phyloP scores from a whole-genome alignment of 2,113 vertebrate genomes.

The Oreamnos americanus region DNA sequence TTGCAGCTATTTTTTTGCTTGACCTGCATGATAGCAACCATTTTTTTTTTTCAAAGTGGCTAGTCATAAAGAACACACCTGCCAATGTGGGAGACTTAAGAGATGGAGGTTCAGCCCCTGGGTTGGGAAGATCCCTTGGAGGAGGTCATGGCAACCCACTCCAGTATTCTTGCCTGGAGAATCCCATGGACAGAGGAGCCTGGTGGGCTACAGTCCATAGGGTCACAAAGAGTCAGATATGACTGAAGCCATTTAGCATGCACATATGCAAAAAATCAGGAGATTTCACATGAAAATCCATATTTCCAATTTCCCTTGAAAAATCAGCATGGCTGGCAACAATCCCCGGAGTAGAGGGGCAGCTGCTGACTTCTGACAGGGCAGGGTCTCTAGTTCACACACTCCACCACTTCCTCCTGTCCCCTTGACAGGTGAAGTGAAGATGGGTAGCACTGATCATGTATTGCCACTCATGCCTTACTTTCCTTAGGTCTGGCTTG shows the following conservation, averaged over 20 bases:
- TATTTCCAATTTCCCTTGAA: conserved; percentile 19
- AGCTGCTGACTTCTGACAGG: neutral
- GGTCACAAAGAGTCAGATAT: neutral
- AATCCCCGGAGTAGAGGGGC: neutral
- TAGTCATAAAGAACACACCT: neutral
- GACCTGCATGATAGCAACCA: neutral
- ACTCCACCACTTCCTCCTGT: neutral
- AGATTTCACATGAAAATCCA: neutral
- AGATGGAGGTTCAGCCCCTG: neutral
- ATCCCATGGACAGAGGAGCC: neutral
- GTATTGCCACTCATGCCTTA: neutral
- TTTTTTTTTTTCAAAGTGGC: neutral
- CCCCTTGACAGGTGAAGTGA: neutral
- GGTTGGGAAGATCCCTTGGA: neutral
- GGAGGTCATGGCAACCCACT: neutral
- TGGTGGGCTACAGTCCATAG: neutral
- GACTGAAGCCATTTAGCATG: neutral
- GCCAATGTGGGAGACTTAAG: neutral
- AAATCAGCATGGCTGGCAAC: neutral
- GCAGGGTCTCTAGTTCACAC: neutral
- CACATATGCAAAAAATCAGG: neutral
- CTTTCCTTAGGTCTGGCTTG: neutral
- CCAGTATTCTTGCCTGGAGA: neutral
- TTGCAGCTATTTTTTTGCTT: conserved; percentile 16
- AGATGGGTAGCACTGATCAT: neutral